Evolutionary conservation across 2,113 vertebrate genomes (phyloP).

Genomic region (Nothobranchius furzeri): DNA sequence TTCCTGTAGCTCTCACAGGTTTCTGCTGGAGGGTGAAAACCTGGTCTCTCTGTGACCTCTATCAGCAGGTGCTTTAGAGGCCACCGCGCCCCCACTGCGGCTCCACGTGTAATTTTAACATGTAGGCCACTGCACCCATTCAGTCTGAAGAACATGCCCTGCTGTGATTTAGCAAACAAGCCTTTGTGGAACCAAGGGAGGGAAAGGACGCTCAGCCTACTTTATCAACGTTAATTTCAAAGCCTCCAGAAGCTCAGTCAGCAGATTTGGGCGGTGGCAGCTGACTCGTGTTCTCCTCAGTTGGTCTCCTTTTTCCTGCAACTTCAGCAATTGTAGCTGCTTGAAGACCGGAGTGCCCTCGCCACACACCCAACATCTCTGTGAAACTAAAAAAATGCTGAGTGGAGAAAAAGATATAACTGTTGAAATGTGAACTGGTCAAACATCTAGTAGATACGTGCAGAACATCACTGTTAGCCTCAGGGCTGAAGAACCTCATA

Average conservation of each 20-base stretch:
- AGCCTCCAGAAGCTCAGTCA: constrained; percentile 63
- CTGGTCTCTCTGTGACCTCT: constrained; percentile 7
- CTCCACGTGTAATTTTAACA: constrained; percentile 59
- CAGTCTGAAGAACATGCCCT: constrained; percentile 55
- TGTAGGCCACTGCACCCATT: constrained; percentile 70
- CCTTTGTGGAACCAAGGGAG: constrained; percentile 7
- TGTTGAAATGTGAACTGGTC: constrained; percentile 25
- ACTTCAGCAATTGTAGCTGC: constrained; percentile 52
- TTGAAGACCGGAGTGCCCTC: constrained; percentile 6
- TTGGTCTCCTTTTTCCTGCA: constrained; percentile 61
- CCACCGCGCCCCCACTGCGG: constrained; percentile 2
- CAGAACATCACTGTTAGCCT: constrained; percentile 1
- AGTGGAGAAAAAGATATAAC: constrained; percentile 19
- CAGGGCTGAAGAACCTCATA: not conserved
- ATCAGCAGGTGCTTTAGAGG: constrained; percentile 41
- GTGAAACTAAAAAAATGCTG: not conserved
- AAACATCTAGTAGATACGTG: constrained; percentile 12
- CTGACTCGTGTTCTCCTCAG: constrained; percentile 36
- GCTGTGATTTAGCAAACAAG: constrained; percentile 68
- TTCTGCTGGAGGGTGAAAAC: constrained; percentile 11
- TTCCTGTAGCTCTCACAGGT: not conserved
- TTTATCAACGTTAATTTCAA: constrained; percentile 76
- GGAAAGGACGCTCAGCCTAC: constrained; percentile 42
- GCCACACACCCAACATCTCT: constrained; percentile 17
- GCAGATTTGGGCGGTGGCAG: constrained; percentile 36